These are phyloP conservation scores for Scleropages formosus DNA, from an alignment of 2,797 vertebrate genomes.

Conservation along the genomic window DNA sequence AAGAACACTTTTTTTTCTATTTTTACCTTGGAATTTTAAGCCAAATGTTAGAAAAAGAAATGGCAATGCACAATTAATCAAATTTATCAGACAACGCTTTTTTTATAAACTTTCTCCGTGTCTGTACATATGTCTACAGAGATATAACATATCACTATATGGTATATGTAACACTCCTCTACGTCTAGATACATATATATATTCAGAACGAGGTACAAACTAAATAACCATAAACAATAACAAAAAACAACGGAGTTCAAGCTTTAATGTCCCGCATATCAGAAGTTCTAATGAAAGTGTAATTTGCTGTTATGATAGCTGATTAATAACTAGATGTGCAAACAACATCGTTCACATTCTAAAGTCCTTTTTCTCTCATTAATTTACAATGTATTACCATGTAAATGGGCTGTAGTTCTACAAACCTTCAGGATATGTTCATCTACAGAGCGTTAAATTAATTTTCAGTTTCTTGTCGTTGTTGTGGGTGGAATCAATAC, in stretches of 20 bases:
- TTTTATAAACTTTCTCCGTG: too few relatives aligned
- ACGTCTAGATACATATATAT: too few relatives aligned
- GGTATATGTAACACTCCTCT: too few relatives aligned
- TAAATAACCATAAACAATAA: too few relatives aligned
- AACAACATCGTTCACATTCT: neutral
- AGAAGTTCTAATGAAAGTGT: neutral
- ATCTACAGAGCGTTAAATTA: neutral
- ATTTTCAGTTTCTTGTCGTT: neutral
- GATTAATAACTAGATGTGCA: neutral
- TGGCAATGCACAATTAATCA: too few relatives aligned
- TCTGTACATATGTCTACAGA: too few relatives aligned
- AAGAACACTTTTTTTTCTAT: constrained; percentile 19
- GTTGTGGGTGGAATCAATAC: neutral
- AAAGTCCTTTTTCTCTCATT: constrained; percentile 31
- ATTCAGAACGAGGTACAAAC: too few relatives aligned
- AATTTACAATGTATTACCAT: neutral
- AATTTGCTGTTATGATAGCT: neutral
- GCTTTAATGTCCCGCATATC: neutral
- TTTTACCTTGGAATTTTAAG: too few relatives aligned
- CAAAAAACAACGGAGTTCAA: too few relatives aligned
- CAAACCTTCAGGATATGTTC: neutral
- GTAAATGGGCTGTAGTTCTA: neutral
- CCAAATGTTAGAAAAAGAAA: too few relatives aligned
- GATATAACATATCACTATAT: too few relatives aligned
- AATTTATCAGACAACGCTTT: too few relatives aligned